These are phyloP conservation scores for Pongo pygmaeus DNA, from an alignment of 2,113 vertebrate genomes.

Conservation along the genomic window DNA sequence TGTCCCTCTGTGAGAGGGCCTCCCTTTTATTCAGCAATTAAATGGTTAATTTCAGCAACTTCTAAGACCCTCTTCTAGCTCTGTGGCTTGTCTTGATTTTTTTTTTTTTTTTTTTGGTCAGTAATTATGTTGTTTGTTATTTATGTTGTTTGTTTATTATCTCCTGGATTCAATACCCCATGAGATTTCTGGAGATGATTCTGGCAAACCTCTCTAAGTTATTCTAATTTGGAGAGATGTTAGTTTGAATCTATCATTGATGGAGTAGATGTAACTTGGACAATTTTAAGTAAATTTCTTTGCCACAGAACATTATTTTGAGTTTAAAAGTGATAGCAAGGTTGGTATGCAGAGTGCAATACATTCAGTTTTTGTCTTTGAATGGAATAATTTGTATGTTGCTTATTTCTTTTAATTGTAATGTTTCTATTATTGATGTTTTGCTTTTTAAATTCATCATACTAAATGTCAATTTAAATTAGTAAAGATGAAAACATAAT, in stretches of 20 bases:
- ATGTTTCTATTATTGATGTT: neutral
- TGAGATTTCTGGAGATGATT: neutral
- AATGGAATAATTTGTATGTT: neutral
- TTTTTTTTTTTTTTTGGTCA: neutral
- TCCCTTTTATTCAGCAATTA: neutral
- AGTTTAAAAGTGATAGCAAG: neutral
- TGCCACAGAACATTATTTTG: neutral
- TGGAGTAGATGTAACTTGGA: neutral
- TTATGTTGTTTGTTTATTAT: neutral
- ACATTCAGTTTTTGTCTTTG: neutral
- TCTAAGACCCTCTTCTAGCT: neutral
- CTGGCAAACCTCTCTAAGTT: neutral
- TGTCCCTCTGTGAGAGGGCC: neutral
- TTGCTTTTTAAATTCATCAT: neutral
- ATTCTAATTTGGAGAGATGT: neutral
- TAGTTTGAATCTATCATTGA: neutral
- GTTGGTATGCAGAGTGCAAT: neutral
- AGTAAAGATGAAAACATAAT: neutral
- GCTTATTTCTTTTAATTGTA: neutral
- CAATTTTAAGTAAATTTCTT: neutral
- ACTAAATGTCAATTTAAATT: slow-evolving; percentile 18
- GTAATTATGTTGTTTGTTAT: neutral
- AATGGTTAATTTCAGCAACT: neutral
- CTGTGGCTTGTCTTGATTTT: neutral
- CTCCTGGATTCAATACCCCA: neutral